Percentiles rank a stretch among this genome's conserved stretches.
Evolutionary conservation across 2,888 invertebrate species (phyloP).

Genomic region (Himalopsyche anomala): DNA sequence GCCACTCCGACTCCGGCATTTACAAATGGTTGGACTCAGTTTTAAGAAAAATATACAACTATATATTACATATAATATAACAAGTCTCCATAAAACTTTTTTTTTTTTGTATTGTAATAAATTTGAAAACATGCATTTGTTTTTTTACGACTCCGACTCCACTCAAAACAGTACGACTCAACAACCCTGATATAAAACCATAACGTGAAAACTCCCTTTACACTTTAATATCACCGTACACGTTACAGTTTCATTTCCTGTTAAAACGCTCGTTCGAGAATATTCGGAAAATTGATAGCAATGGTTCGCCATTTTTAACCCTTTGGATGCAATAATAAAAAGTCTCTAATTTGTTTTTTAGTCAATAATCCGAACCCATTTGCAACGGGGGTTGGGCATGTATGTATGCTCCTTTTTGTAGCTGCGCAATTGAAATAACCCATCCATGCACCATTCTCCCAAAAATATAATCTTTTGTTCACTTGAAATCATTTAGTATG

Average conservation of each 20-base stretch:
- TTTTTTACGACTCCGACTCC: too few relatives aligned
- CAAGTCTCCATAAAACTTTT: too few relatives aligned
- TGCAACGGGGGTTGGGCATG: slow-evolving; percentile 10
- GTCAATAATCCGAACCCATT: slow-evolving; percentile 32
- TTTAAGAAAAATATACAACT: too few relatives aligned
- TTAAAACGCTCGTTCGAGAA: background rate
- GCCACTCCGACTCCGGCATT: too few relatives aligned
- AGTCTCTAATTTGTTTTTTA: slow-evolving; percentile 22
- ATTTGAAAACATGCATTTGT: too few relatives aligned
- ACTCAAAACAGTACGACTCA: too few relatives aligned
- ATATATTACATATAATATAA: too few relatives aligned
- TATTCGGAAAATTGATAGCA: background rate
- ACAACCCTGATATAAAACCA: too few relatives aligned
- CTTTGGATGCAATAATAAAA: slow-evolving; percentile 24
- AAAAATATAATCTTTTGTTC: background rate
- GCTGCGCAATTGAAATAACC: background rate
- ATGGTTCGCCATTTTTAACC: background rate
- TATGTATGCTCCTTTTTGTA: slow-evolving; percentile 10
- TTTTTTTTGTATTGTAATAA: too few relatives aligned
- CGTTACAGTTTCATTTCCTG: background rate
- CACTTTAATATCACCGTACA: background rate
- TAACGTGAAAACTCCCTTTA: too few relatives aligned
- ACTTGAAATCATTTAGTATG: too few relatives aligned
- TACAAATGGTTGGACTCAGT: too few relatives aligned
- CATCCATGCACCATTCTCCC: background rate